Evolutionary conservation across 2,888 invertebrate genomes (phyloP).

Genomic region (Esperia sulphurella): DNA sequence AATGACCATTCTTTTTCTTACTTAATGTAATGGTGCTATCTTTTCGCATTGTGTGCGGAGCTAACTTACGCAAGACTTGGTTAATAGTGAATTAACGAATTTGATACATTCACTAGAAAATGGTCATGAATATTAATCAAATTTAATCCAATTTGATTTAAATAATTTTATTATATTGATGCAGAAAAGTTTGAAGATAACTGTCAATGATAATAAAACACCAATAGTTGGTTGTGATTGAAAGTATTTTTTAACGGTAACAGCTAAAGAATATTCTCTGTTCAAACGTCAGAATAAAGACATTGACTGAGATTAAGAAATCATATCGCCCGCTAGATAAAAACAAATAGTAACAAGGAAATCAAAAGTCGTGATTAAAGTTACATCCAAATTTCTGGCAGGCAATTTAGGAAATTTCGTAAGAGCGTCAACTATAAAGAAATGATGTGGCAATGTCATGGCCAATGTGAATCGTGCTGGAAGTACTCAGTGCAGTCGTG

Average conservation of each 20-base stretch:
- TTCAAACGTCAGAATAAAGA: no score
- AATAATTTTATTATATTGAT: no score
- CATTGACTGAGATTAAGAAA: not conserved
- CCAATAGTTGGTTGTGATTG: no score
- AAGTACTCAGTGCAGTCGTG: slow-evolving; percentile 49
- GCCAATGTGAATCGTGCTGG: slow-evolving; percentile 54
- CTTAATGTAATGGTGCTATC: slow-evolving; percentile 66
- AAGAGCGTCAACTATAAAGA: slow-evolving; percentile 43
- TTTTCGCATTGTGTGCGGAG: slow-evolving; percentile 61
- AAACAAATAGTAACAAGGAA: slow-evolving; percentile 2
- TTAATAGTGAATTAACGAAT: slow-evolving; percentile 55
- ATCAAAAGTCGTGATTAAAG: slow-evolving; percentile 12
- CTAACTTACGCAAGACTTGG: slow-evolving; percentile 62
- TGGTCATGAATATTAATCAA: no score
- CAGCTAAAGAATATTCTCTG: no score
- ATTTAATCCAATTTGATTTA: no score
- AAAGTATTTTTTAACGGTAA: no score
- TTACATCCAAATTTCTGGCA: slow-evolving; percentile 7
- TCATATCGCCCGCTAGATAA: not conserved
- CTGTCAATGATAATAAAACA: no score
- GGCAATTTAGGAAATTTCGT: slow-evolving; percentile 28
- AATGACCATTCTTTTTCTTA: slow-evolving; percentile 67
- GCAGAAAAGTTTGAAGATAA: no score
- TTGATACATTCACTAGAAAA: slow-evolving; percentile 38
- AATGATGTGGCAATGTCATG: slow-evolving; percentile 67